Conservation (phyloP, 2,888 invertebrate genomes). For the Coecobrya sp. region DNA sequence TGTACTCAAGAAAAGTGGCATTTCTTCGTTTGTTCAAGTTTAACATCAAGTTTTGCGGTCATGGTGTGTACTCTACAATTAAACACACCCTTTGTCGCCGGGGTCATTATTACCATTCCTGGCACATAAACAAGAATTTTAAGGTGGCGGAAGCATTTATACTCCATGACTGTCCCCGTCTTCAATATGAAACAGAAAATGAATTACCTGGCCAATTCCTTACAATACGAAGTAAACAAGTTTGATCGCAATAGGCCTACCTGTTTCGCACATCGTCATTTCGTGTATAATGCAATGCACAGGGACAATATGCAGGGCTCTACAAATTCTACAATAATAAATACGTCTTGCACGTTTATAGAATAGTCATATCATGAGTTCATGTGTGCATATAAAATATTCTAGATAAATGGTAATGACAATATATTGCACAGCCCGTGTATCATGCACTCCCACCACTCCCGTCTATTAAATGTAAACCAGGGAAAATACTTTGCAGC, state of each 20-base stretch:
- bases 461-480: conserved; percentile 36
- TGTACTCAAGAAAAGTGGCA: not conserved
- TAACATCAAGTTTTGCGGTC: conserved; percentile 40
- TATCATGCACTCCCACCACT: conserved; percentile 8
- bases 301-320: not conserved
- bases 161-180: not conserved
- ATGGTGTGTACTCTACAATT: conserved; percentile 54
- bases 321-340: not conserved
- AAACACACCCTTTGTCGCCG: conserved; percentile 25
- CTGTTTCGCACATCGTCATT: conserved; percentile 6
- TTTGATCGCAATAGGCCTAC: not conserved
- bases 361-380: not conserved
- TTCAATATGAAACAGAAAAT: not conserved
- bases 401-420: conserved; percentile 44
- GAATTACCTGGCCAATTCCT: not conserved
- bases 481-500: conserved; percentile 24
- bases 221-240: conserved; percentile 1
- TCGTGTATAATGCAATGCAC: not conserved
- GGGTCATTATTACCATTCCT: not conserved
- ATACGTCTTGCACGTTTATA: not conserved
- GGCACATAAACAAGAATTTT: not conserved
- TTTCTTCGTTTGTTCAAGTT: not conserved
- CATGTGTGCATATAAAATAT: conserved; percentile 31
- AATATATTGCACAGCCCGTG: conserved; percentile 43
- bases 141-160: not conserved